phyloP scores from a whole-genome alignment of 2,888 invertebrate genomes.

The Drosophila formosana region DNA sequence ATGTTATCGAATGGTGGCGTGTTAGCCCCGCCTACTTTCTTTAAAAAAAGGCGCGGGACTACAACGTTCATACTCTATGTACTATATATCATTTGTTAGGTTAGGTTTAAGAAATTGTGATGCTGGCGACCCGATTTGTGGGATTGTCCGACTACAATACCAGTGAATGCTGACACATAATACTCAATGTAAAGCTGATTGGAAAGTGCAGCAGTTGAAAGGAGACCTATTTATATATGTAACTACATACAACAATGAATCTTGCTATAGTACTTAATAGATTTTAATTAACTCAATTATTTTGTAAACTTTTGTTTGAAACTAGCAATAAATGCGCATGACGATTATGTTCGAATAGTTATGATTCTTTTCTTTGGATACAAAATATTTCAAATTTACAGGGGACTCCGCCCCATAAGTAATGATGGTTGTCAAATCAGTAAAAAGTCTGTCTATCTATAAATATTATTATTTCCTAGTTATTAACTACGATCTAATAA shows the following conservation, averaged over 20 bases:
- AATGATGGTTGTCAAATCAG: too few species aligned
- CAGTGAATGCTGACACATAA: conserved; percentile 82
- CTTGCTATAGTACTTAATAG: conserved; percentile 49
- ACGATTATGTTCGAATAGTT: conserved; percentile 4
- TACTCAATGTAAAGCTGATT: conserved; percentile 78
- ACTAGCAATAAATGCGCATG: conserved; percentile 29
- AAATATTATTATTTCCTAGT: too few species aligned
- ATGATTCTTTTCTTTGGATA: neutral
- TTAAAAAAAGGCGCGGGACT: conserved; percentile 7
- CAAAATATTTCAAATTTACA: neutral
- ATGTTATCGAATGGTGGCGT: conserved; percentile 57
- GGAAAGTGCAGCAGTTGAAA: conserved; percentile 54
- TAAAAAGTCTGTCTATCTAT: too few species aligned
- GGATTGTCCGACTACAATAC: conserved; percentile 64
- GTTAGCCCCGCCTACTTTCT: conserved; percentile 3
- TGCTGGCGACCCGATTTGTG: conserved; percentile 26
- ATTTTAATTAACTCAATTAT: conserved; percentile 37
- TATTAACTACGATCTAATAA: too few species aligned
- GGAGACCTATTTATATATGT: conserved; percentile 45
- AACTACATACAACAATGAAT: conserved; percentile 29
- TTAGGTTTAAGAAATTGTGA: conserved; percentile 72
- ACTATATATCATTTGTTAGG: conserved; percentile 68
- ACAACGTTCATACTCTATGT: conserved; percentile 59
- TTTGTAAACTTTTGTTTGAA: conserved; percentile 40
- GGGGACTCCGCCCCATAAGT: too few species aligned